Conservation (phyloP, 2,113 vertebrate species). For the Tringa solitaria region DNA sequence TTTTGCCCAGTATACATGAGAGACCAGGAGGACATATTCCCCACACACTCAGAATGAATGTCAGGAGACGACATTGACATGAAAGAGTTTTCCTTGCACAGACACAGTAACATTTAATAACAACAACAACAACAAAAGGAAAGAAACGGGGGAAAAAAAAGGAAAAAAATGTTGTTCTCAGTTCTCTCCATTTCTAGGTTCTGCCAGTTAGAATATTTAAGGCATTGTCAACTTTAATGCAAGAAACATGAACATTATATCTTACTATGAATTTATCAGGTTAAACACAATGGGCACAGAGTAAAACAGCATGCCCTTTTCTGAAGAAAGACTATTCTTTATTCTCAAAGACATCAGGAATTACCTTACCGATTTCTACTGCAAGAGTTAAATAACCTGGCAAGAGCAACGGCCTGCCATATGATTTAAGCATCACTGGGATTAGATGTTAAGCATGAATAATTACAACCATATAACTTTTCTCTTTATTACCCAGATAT, state of each 20-base stretch:
- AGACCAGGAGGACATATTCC: background rate
- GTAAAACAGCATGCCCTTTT: background rate
- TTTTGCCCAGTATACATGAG: background rate
- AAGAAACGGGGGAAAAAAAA: too few species aligned
- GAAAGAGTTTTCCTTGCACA: background rate
- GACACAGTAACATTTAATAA: background rate
- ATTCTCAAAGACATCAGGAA: background rate
- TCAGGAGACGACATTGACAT: background rate
- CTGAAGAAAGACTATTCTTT: background rate
- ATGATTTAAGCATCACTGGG: background rate
- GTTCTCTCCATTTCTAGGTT: background rate
- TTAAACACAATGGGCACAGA: background rate
- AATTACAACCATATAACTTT: background rate
- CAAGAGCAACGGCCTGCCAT: background rate
- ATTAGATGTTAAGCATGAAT: background rate
- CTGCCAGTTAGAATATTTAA: background rate
- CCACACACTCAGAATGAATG: background rate
- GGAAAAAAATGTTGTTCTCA: background rate
- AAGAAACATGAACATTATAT: background rate
- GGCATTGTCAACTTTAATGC: background rate
- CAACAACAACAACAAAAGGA: background rate
- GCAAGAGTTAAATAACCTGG: background rate
- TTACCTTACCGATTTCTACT: background rate
- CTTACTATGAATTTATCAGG: background rate
- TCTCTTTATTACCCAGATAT: constrained; percentile 4